Evolutionary conservation across 2,797 vertebrate species (phyloP).

Genomic region (Rhabdomys pumilio): DNA sequence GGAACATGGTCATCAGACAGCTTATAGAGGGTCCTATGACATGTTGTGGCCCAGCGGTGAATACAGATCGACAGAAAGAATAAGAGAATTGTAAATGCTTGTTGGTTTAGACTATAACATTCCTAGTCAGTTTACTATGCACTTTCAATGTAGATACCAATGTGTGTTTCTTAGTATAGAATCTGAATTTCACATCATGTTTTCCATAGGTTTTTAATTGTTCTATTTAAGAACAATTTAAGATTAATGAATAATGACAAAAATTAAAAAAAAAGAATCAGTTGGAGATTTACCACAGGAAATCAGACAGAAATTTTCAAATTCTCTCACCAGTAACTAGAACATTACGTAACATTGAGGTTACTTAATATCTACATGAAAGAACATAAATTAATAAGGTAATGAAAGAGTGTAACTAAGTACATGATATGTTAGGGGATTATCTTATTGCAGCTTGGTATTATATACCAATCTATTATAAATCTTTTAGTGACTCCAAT

Average conservation of each 20-base stretch:
- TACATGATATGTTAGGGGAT: background rate
- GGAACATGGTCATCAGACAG: background rate
- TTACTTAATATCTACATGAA: background rate
- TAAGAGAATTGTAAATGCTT: background rate
- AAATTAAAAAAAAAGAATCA: background rate
- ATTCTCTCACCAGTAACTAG: background rate
- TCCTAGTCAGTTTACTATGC: background rate
- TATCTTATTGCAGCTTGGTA: background rate
- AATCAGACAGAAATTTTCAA: background rate
- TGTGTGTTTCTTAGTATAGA: background rate
- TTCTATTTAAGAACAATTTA: conserved; percentile 1
- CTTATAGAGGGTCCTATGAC: background rate
- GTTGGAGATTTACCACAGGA: background rate
- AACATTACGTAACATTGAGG: background rate
- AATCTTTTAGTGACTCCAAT: background rate
- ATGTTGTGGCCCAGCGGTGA: background rate
- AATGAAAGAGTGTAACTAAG: background rate
- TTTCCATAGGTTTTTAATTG: background rate
- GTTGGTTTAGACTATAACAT: background rate
- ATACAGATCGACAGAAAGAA: background rate
- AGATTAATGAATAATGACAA: background rate
- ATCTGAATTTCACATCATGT: background rate
- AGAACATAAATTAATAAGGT: background rate
- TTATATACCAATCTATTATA: background rate
- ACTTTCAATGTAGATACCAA: background rate